Evolutionary conservation across 2,113 vertebrate genomes (phyloP).

Genomic region (Gila orcuttii): DNA sequence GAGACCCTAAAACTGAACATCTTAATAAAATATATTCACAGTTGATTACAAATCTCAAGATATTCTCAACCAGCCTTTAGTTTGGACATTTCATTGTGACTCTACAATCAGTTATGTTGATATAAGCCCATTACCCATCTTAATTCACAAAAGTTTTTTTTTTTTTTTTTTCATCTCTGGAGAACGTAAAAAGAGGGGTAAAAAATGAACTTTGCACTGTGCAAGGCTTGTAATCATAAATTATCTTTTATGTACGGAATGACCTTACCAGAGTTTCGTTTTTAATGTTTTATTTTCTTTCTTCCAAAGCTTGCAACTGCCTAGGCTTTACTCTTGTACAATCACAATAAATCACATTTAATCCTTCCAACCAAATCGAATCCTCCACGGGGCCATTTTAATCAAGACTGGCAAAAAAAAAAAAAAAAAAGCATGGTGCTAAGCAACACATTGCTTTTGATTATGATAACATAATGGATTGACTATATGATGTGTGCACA

Average conservation of each 20-base stretch:
- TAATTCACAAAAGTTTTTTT: background rate
- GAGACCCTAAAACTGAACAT: background rate
- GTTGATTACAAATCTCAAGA: background rate
- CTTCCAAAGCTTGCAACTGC: background rate
- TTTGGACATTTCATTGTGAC: background rate
- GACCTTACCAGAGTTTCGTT: conserved; percentile 36
- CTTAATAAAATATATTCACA: background rate
- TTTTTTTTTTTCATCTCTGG: background rate
- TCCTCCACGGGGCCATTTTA: conserved; percentile 32
- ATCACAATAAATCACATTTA: conserved; percentile 20
- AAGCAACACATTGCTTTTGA: conserved; percentile 49
- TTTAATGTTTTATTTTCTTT: conserved; percentile 20
- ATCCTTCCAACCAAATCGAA: conserved; percentile 31
- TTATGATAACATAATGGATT: conserved; percentile 53
- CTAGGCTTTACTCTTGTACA: conserved; percentile 36
- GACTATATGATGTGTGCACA: conserved; percentile 40
- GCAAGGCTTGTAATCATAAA: conserved; percentile 22
- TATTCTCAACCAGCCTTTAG: background rate
- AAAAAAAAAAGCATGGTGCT: conserved; percentile 7
- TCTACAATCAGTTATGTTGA: background rate
- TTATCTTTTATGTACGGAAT: conserved; percentile 1
- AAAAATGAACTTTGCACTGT: conserved; percentile 34
- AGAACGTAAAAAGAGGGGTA: background rate
- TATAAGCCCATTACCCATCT: too few relatives aligned
- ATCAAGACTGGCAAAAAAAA: conserved; percentile 36